phyloP scores from a whole-genome alignment of 2,888 invertebrate genomes.

The Mycalesis mineus region DNA sequence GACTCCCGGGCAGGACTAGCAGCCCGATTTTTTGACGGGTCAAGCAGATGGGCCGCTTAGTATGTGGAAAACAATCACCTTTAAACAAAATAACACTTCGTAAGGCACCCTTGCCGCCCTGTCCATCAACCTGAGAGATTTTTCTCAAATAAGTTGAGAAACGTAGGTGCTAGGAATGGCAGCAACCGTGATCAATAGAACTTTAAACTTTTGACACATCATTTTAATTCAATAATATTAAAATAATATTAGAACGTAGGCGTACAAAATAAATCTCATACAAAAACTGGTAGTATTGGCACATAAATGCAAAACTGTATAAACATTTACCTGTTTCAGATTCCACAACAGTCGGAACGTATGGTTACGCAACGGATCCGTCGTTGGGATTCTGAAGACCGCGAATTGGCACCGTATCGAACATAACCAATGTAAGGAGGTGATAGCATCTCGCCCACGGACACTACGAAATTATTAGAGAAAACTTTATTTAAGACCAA shows the following conservation, averaged over 20 bases:
- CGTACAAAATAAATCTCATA: conserved; percentile 20
- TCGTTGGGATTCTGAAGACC: conserved; percentile 46
- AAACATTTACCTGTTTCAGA: conserved; percentile 41
- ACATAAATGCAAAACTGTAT: conserved; percentile 33
- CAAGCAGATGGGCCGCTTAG: too few species aligned
- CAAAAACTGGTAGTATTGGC: conserved; percentile 32
- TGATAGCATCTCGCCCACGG: conserved; percentile 59
- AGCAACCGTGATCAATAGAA: neutral
- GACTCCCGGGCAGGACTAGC: too few species aligned
- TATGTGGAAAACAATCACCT: too few species aligned
- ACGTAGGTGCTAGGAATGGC: too few species aligned
- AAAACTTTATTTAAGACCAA: conserved; percentile 16
- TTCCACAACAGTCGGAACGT: conserved; percentile 35
- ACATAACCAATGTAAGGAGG: conserved; percentile 35
- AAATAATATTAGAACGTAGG: neutral
- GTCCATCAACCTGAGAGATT: too few species aligned
- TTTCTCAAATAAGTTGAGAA: too few species aligned
- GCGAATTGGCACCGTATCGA: conserved; percentile 39
- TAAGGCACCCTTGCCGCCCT: too few species aligned
- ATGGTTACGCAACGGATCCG: conserved; percentile 43
- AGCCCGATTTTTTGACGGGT: too few species aligned
- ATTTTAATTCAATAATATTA: neutral
- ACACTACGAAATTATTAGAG: conserved; percentile 45
- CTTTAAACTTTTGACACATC: conserved; percentile 1
- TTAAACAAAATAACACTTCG: too few species aligned